A percentile compares a stretch with the other conserved stretches of the same genome.
Conservation (phyloP, 2,888 invertebrate species). For the Macropis europaea region DNA sequence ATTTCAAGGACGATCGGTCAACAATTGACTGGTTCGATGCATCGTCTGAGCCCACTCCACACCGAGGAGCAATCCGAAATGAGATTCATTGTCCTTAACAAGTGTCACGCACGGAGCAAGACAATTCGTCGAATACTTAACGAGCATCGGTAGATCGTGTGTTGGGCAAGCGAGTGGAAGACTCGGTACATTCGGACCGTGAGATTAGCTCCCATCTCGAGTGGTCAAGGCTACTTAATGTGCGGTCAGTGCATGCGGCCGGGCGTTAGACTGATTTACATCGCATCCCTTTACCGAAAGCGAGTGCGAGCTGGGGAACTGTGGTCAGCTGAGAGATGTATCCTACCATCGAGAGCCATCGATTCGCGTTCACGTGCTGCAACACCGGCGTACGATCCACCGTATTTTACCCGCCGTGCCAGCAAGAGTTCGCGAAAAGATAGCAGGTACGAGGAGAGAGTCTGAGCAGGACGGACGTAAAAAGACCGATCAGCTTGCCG, state of each 20-base stretch:
- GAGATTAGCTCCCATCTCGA: constrained; percentile 59
- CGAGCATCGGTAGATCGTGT: not conserved
- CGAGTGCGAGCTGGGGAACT: constrained; percentile 59
- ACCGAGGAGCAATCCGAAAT: no score
- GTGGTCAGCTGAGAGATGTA: constrained; percentile 76
- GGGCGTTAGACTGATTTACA: constrained; percentile 79
- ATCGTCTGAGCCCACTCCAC: no score
- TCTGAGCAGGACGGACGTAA: not conserved
- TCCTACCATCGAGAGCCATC: constrained; percentile 51
- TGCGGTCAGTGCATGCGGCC: constrained; percentile 74
- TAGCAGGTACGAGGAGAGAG: not conserved
- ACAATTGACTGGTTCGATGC: no score
- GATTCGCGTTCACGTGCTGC: constrained; percentile 35
- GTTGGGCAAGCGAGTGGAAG: constrained; percentile 21
- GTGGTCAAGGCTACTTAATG: constrained; percentile 77
- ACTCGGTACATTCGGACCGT: constrained; percentile 22
- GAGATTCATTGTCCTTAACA: no score
- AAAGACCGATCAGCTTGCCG: constrained; percentile 6
- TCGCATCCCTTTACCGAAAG: constrained; percentile 73
- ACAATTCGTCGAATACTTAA: not conserved
- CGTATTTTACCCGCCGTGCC: not conserved
- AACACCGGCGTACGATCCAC: not conserved
- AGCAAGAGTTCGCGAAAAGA: not conserved
- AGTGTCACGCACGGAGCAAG: no score
- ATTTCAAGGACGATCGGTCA: no score